These are phyloP conservation scores for Neotoxoptera formosana DNA, from an alignment of 1,140 invertebrate genomes.

Conservation along the genomic window DNA sequence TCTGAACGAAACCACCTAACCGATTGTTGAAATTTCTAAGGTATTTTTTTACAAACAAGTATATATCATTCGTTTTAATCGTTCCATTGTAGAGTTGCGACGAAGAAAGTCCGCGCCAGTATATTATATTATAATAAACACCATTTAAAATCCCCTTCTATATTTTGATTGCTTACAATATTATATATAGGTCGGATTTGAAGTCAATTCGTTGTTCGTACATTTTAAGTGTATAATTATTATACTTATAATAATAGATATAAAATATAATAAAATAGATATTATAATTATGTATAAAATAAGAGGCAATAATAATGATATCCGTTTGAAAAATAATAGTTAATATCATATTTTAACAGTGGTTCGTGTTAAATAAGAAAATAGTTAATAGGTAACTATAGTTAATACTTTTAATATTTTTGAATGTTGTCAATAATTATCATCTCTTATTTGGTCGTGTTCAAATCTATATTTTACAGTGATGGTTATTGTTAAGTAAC, in stretches of 20 bases:
- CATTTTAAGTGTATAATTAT: not conserved
- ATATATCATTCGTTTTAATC: not conserved
- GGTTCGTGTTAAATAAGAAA: not conserved
- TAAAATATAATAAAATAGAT: not conserved
- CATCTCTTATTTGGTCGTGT: not conserved
- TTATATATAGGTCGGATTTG: not conserved
- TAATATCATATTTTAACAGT: not conserved
- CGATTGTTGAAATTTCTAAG: not conserved
- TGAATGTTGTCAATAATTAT: not conserved
- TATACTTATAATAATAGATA: not conserved
- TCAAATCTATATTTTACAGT: not conserved
- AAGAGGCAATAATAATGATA: not conserved
- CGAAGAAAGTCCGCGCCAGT: not conserved
- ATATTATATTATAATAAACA: constrained; percentile 9
- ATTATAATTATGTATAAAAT: not conserved
- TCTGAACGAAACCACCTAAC: not conserved
- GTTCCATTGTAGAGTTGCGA: not conserved
- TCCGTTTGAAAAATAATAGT: not conserved
- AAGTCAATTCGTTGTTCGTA: not conserved
- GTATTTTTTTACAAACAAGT: not conserved
- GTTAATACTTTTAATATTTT: not conserved
- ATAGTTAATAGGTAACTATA: not conserved
- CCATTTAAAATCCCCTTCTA: constrained; percentile 11
- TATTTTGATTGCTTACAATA: constrained; percentile 8
- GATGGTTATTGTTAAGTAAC: not conserved